Evolutionary conservation across 2,888 invertebrate species (phyloP), one percentile per base, ranked within the genome.

Genomic region (Caenorhabditis wallacei): DNA sequence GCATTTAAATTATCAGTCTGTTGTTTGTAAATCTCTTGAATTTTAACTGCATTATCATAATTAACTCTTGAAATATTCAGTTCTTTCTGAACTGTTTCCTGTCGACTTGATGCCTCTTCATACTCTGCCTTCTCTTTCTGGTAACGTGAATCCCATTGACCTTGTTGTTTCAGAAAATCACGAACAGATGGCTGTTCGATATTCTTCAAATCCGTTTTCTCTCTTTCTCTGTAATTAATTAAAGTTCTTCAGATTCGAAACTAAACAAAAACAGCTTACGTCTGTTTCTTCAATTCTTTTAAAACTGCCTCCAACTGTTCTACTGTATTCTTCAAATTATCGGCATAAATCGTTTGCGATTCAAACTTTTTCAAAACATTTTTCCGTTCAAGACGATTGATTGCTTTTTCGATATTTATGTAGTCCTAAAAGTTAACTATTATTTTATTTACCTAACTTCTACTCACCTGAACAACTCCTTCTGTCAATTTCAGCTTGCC

Each of bases 61-160:
- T 93, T 93, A 48, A 89, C 80, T 48, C 89, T 86, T 0, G 92
- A 89, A 54, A 86, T 72, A 48, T 91, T 91, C 57, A 93, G 85
- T 70, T 93, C 92, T 88, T 92, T 92, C 86, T 92, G 91, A 1
- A 92, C 92, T 4, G 92, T 91, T 84, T 93, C 93, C 85, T 93
- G 92, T 72, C 92, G 90, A 74, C 92, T 92, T 26, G 92, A 84
- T 0, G 93, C 93, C 24, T 93, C 93, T 56, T 93, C 80, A 75
- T 93, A 93, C 61, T 93, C 93, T 66, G 92, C 91, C 91, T 93
- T 90, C 87, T 93, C 93, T 84, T 92, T 92, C 18, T 76, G 87
- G 82, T 92, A 87, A 51, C 91, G 85, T 57, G 90, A 89, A 24
- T 93, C 92, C 88, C 91, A 92, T 7, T 89, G 88, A 4, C 91